These are phyloP conservation scores for Prosapia bicincta DNA, from an alignment of 2,888 invertebrate genomes.

Conservation along the genomic window DNA sequence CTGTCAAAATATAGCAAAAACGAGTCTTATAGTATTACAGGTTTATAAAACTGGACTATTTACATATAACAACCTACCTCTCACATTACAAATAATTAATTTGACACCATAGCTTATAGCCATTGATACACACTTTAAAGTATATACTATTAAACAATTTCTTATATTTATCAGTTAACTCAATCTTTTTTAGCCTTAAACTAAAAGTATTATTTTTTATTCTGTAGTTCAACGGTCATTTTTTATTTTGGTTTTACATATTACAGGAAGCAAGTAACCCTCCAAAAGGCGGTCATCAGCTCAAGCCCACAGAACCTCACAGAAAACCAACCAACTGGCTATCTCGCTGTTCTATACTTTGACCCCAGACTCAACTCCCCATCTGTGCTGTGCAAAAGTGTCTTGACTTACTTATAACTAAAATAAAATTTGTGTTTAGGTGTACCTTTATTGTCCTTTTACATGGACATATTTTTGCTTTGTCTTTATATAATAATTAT, in stretches of 20 bases:
- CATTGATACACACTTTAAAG: too few species aligned
- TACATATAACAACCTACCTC: too few species aligned
- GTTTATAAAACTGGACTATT: too few species aligned
- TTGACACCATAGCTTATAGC: too few species aligned
- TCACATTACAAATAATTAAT: too few species aligned
- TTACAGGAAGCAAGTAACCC: conserved; percentile 85
- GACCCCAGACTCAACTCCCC: conserved; percentile 53
- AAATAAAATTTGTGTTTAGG: background rate
- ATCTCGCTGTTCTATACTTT: conserved; percentile 83
- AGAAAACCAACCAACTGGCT: conserved; percentile 81
- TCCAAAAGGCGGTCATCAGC: conserved; percentile 76
- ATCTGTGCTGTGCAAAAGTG: conserved; percentile 23
- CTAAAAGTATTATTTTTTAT: too few species aligned
- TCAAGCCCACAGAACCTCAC: conserved; percentile 70
- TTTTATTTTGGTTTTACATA: conserved; percentile 17
- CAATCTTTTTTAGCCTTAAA: too few species aligned
- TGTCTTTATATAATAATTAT: background rate
- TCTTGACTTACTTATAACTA: conserved; percentile 15
- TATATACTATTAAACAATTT: too few species aligned
- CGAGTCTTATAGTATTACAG: too few species aligned
- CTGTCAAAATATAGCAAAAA: too few species aligned
- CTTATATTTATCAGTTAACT: too few species aligned
- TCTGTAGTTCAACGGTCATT: too few species aligned
- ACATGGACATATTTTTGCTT: background rate
- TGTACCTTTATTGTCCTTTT: background rate